Base-by-base conservation (phyloP, 2,888 invertebrate species). In the Morpho helenor region DNA sequence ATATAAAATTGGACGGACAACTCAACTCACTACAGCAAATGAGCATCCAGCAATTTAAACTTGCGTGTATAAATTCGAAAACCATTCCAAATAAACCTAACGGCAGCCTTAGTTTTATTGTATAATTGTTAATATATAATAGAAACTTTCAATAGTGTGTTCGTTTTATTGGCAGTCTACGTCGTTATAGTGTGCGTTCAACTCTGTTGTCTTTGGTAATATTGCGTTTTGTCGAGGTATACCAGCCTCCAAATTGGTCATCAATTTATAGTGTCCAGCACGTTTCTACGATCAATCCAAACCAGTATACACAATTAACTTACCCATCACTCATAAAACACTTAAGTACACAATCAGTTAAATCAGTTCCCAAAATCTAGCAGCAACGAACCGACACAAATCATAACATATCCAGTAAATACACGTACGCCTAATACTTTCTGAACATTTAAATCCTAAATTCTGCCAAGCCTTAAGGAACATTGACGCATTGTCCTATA, bases 1-100 rank as follows among this genome's bases (percentile, higher is more conserved):
- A 82, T 88, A 89, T 80, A 88, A 88, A 88, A 87, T 78, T 90
- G 89, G 89, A 90, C 89, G 89, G 89, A 87, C 77, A 87, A 87
- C 89, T 89, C 89, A 89, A 88, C 88, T 87, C 87, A 86, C 85
- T 86, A 80, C 78, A 71, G 88, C 82, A 86, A 84, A 87, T 88
- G 89, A 89, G 87, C 84, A 89, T 89, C 88, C 89, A 85, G 79
- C 74, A 80, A 79, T 66, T 67, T 70, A 76, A 78, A 72, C 49
- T 57, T 60, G 46, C 59, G 50, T 44, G 41, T 69, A 70, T 68
- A 74, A 67, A 68, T 70, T 70, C 64, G 67, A 69, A 72, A 70
- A 73, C 72, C 68, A 66, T 62, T 63, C 64, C 71, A 75, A 80
- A 72, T 66, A 75, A 81, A 75, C 60, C 31, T 74, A 77, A 73